Evolutionary conservation across 2,888 invertebrate species (phyloP), one percentile per base, ranked within the genome.

Genomic region (Cheilosia vulpina): DNA sequence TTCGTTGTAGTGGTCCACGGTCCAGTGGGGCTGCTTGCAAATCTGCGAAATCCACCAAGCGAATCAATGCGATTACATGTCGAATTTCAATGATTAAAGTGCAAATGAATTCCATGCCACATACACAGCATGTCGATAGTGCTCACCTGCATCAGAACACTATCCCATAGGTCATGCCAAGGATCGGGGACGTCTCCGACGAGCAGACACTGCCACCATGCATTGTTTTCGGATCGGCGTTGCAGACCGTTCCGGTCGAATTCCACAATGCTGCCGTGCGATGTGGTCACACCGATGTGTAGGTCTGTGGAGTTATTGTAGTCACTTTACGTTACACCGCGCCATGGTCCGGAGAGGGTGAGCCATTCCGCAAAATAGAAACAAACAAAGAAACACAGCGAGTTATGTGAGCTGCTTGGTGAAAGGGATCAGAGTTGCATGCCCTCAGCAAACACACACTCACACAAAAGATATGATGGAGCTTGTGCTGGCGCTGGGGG

Each of bases 211-310:
- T 96, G 95, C 91, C 94, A 94, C 96, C 96, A 96, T 41, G 88
- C 87, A 81, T 90, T 91, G 88, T 91, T 90, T 88, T 89, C 91
- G 76, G 90, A 90, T 75, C 90, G 90, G 50, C 90, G 89, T 89
- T 93, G 92, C 71, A 98, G 93, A 43, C 98, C 98, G 89, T 95
- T 93, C 89, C 94, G 94, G 93, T 97, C 97, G 91, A 96, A 98
- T 93, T 98, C 98, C 81, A 96, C 95, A 65, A 98, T 96, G 89
- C 93, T 93, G 45, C 97, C 96, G 81, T 93, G 93, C 9, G 97
- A 97, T 90, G 96, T 96, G 71, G 97, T 97, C 87, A 98, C 94
- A 75, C 97, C 98, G 91, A 98, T 97, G 92, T 98, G 98, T 87
- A 98, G 94, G 93, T 98, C 96, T 91, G 96, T 95, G 58, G 95